Evolutionary conservation across 1,140 invertebrate genomes (phyloP), one percentile per base, ranked within the genome.

Genomic region (Stegodyphus mimosarum): DNA sequence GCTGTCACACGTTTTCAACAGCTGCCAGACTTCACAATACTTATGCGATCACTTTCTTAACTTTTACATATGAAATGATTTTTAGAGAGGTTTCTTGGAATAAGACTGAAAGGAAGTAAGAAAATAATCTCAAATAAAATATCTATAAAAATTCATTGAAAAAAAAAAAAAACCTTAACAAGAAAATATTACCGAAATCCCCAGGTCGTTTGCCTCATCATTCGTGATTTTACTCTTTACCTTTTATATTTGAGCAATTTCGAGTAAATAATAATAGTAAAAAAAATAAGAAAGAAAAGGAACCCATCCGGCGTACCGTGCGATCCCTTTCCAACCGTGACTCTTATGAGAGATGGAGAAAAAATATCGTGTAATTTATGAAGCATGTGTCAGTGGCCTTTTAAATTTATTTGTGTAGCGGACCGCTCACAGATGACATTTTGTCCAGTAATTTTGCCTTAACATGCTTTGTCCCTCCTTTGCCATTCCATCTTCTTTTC

Each of bases 381-480:
- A 53, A 73, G 71, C 71, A 52, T 83, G 66, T 73, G 71, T 83
- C 79, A 83, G 70, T 83, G 79, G 71, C 70, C 67, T 83, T 83
- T 83, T 73, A 83, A 33, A 33, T 33, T 33, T 33, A 33, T 33
- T 33, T 33, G 33, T 50, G 69, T 55, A 64, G 78, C 63, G 53
- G 55, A 77, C 75, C 75, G 75, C 48, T 63, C 60, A 77, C 9
- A 77, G 17, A 17, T 52, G 60, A 50, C 72, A 33, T 74, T 49
- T 78, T 78, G 76, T 78, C 50, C 64, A 78, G 66, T 52, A 78
- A 78, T 78, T 78, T 78, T 78, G 50, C 76, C 67, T 5, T 53
- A 78, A 11, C 69, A 9, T 78, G 64, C 51, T 78, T 78, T 78
- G 75, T 52, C 69, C 33, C 33, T 33, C 33, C 33, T 33, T 33